Percentiles rank a stretch among this genome's conserved stretches.
phyloP scores from a whole-genome alignment of 2,888 invertebrate genomes.

The Panorpa germanica region DNA sequence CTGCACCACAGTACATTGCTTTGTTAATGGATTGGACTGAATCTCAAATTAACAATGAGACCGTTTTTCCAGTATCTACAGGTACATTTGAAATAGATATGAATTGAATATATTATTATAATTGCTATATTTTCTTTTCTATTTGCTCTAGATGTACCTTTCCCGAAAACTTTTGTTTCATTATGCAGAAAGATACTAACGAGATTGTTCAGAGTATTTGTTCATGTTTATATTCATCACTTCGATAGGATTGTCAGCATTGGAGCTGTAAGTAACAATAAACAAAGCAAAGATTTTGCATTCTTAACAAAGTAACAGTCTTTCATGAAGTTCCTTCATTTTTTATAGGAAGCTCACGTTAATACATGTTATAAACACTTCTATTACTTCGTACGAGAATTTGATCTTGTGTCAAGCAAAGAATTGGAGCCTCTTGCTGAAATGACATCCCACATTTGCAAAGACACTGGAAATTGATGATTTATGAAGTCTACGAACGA shows the following conservation, averaged over 20 bases:
- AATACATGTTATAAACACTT: constrained; percentile 92
- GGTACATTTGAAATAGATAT: constrained; percentile 22
- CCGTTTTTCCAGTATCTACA: constrained; percentile 65
- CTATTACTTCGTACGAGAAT: constrained; percentile 79
- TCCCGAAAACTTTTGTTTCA: constrained; percentile 64
- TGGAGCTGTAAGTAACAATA: constrained; percentile 50
- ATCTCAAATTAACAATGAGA: constrained; percentile 73
- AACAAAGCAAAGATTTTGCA: not conserved
- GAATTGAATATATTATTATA: not conserved
- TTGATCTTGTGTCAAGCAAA: constrained; percentile 60
- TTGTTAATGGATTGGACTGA: constrained; percentile 87
- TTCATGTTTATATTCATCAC: constrained; percentile 88
- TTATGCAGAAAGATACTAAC: constrained; percentile 76
- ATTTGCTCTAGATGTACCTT: constrained; percentile 46
- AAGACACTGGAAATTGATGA: no score
- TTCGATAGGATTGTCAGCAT: constrained; percentile 75
- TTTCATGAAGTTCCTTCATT: constrained; percentile 10
- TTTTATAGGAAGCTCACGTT: constrained; percentile 57
- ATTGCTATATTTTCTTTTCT: constrained; percentile 5
- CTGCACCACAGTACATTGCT: constrained; percentile 68
- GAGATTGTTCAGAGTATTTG: constrained; percentile 74
- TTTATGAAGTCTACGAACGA: no score
- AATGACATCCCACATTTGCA: constrained; percentile 56
- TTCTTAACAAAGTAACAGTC: constrained; percentile 1
- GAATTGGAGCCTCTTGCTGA: constrained; percentile 71